Base-by-base conservation (phyloP, 2,888 invertebrate species). In the Meganola albula region DNA sequence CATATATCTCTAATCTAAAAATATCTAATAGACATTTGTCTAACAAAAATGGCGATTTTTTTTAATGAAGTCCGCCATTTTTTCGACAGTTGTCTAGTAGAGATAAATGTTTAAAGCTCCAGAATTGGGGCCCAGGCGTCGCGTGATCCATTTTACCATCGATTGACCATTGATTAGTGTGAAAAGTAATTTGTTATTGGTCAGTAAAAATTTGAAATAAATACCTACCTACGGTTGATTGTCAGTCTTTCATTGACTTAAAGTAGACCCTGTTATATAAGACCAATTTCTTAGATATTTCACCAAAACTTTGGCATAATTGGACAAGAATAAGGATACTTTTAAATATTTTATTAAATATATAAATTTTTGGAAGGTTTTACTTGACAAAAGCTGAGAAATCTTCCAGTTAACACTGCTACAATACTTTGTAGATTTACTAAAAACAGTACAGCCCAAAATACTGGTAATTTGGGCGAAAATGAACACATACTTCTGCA, bases 161-260 rank as follows among this genome's bases (percentile, higher is more conserved):
- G n/a, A n/a, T n/a, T n/a, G n/a, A n/a, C n/a, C n/a, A n/a, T n/a
- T n/a, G n/a, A n/a, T n/a, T n/a, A n/a, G n/a, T n/a, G n/a, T n/a
- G n/a, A n/a, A n/a, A n/a, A n/a, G n/a, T n/a, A n/a, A n/a, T n/a
- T n/a, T n/a, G n/a, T n/a, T n/a, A n/a, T n/a, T 28, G 43, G 42
- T 41, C 30, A 36, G 22, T 50, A 38, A 38, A 46, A 45, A 42
- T 31, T 58, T 55, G 46, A 48, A 41, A 34, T 40, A 47, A 35
- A 34, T 25, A 40, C 43, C 39, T 44, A 57, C 51, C 47, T 64
- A 65, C 51, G 61, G 57, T 66, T 67, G 63, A 70, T 66, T 61
- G 62, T 77, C 79, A 79, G 79, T 78, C 78, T 77, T 61, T 53
- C 49, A 46, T 55, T 50, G 33, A 51, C 34, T 42, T 40, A 39